These are phyloP conservation scores for Holothuria scabra DNA, from an alignment of 53 echinoderm and acorn worm species.

Conservation along the genomic window DNA sequence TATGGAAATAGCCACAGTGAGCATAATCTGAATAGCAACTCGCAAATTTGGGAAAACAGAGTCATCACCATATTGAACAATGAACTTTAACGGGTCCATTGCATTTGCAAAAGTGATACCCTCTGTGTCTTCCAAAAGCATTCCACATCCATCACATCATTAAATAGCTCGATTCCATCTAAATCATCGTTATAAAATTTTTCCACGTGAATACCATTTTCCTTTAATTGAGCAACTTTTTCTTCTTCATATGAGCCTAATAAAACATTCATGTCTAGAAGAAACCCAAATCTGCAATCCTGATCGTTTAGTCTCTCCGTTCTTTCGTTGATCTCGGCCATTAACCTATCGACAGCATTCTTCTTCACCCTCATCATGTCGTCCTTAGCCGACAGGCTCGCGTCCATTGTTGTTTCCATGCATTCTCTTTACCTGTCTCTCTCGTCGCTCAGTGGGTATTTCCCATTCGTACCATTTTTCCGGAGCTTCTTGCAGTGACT, in stretches of 20 bases:
- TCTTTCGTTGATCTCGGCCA: too few relatives aligned
- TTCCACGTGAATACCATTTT: neutral
- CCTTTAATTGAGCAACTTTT: neutral
- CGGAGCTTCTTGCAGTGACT: too few relatives aligned
- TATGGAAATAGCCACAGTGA: neutral
- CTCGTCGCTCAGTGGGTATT: constrained; percentile 15
- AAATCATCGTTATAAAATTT: too few relatives aligned
- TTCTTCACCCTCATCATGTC: constrained; percentile 1
- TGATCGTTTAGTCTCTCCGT: neutral
- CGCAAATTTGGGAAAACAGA: too few relatives aligned
- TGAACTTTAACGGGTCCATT: too few relatives aligned
- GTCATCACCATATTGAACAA: too few relatives aligned
- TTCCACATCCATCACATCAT: neutral
- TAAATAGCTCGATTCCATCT: too few relatives aligned
- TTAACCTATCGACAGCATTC: too few relatives aligned
- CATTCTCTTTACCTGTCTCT: constrained; percentile 24
- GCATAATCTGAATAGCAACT: too few relatives aligned
- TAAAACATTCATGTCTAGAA: too few relatives aligned
- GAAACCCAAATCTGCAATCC: neutral
- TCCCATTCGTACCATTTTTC: neutral
- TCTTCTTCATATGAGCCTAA: neutral
- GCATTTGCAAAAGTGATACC: neutral
- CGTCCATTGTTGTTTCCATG: too few relatives aligned
- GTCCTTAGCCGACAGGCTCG: neutral
- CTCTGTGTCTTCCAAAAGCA: neutral